Evolutionary conservation across 2,888 invertebrate genomes (phyloP).

Genomic region (Spilarctia lutea): DNA sequence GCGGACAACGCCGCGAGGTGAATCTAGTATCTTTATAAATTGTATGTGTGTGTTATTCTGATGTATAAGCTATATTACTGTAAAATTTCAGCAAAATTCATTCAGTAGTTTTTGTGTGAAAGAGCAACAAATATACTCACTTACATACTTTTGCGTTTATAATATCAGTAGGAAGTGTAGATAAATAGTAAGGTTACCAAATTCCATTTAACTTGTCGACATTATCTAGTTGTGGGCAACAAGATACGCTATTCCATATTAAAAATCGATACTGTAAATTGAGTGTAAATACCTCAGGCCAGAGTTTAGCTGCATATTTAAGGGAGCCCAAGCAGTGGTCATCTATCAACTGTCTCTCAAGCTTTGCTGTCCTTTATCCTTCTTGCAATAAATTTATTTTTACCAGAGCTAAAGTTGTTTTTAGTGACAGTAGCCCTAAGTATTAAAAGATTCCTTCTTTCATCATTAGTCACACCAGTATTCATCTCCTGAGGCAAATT

Average conservation of each 20-base stretch:
- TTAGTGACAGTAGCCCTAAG: conserved; percentile 41
- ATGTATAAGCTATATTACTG: too few species aligned
- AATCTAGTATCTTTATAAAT: too few species aligned
- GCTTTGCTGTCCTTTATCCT: background rate
- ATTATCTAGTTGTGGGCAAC: background rate
- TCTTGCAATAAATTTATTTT: background rate
- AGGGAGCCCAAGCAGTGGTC: background rate
- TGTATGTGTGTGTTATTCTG: too few species aligned
- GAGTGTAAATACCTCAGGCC: too few species aligned
- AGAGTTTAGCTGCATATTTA: background rate
- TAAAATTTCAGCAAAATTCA: too few species aligned
- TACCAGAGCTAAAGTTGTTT: background rate
- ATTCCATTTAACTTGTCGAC: background rate
- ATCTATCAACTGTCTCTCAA: background rate
- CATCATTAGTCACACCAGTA: conserved; percentile 54
- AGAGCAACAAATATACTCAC: too few species aligned
- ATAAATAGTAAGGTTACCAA: background rate
- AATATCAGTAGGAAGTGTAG: too few species aligned
- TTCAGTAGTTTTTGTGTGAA: too few species aligned
- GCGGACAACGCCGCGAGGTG: too few species aligned
- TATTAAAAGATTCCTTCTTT: conserved; percentile 28
- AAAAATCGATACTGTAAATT: too few species aligned
- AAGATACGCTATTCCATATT: background rate
- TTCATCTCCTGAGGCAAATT: conserved; percentile 63
- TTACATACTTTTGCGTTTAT: too few species aligned